phyloP scores from a whole-genome alignment of 2,888 invertebrate species.

The Eupithecia inturbata region DNA sequence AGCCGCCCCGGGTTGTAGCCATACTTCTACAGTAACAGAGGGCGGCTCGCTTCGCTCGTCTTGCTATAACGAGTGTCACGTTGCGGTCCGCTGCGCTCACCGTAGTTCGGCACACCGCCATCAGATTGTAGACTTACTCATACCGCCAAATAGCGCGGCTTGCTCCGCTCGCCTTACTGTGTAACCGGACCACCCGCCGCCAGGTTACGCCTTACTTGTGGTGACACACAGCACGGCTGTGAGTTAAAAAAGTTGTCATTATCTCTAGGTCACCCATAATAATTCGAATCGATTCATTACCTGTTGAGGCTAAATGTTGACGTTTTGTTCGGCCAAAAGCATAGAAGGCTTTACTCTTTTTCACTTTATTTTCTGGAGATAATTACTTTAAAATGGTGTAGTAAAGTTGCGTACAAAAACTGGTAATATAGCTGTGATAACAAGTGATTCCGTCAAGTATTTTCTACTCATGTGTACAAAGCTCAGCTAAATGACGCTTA shows the following conservation, averaged over 20 bases:
- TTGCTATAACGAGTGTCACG: not conserved
- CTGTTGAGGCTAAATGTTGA: too few relatives aligned
- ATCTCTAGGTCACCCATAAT: not conserved
- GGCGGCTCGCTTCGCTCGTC: not conserved
- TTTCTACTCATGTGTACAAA: slow-evolving; percentile 19
- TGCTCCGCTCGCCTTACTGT: not conserved
- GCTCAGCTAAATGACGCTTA: slow-evolving; percentile 29
- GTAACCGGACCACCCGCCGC: not conserved
- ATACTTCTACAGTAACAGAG: not conserved
- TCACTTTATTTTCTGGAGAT: not conserved
- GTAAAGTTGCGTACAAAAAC: not conserved
- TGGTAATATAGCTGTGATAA: not conserved
- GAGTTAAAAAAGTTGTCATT: too few relatives aligned
- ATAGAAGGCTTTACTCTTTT: not conserved
- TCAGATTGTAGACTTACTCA: not conserved
- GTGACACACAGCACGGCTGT: too few relatives aligned
- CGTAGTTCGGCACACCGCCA: not conserved
- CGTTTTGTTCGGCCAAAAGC: too few relatives aligned
- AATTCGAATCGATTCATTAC: not conserved
- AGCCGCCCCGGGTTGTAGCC: not conserved
- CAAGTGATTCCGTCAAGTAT: not conserved
- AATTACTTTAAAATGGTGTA: not conserved
- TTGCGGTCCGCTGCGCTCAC: not conserved
- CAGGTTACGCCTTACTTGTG: too few relatives aligned
- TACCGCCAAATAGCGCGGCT: not conserved